These are phyloP conservation scores for Centrocercus urophasianus DNA, from an alignment of 2,113 vertebrate genomes.

Conservation along the genomic window DNA sequence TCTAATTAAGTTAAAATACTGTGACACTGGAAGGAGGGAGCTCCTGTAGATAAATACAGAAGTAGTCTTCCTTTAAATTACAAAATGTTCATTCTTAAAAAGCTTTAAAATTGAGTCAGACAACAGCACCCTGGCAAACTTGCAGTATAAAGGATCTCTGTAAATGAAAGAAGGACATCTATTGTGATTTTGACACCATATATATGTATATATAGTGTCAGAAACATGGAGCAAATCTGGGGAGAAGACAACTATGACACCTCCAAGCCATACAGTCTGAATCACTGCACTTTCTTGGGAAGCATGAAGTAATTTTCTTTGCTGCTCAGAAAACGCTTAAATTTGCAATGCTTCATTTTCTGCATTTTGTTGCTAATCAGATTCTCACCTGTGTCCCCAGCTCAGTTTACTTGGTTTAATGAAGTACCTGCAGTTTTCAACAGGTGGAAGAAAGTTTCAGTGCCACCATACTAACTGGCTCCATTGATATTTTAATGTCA, in stretches of 20 bases:
- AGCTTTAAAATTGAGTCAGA: conserved; percentile 72
- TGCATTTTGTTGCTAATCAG: conserved; percentile 33
- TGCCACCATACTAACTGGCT: conserved; percentile 35
- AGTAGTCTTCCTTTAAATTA: conserved; percentile 67
- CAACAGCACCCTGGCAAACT: conserved; percentile 39
- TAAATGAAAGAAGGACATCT: conserved; percentile 13
- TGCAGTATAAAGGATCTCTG: conserved; percentile 52
- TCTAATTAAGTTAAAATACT: conserved; percentile 69
- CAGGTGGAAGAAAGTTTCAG: conserved; percentile 35
- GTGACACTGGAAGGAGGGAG: conserved; percentile 42
- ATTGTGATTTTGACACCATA: conserved; percentile 35
- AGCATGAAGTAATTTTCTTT: conserved; percentile 57
- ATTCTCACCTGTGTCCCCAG: conserved; percentile 30
- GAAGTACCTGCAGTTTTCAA: not conserved
- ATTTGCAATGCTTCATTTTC: not conserved
- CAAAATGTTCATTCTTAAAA: conserved; percentile 69
- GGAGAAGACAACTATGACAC: conserved; percentile 37
- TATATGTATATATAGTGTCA: not conserved
- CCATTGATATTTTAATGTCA: conserved; percentile 23
- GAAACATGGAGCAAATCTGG: conserved; percentile 24
- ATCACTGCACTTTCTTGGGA: conserved; percentile 64
- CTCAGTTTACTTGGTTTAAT: conserved; percentile 43
- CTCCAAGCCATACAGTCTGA: conserved; percentile 44
- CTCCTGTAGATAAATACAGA: conserved; percentile 71
- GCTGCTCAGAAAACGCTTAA: conserved; percentile 46